These are phyloP conservation scores for Chaenocephalus aceratus DNA, from an alignment of 2,113 vertebrate species.

Conservation along the genomic window DNA sequence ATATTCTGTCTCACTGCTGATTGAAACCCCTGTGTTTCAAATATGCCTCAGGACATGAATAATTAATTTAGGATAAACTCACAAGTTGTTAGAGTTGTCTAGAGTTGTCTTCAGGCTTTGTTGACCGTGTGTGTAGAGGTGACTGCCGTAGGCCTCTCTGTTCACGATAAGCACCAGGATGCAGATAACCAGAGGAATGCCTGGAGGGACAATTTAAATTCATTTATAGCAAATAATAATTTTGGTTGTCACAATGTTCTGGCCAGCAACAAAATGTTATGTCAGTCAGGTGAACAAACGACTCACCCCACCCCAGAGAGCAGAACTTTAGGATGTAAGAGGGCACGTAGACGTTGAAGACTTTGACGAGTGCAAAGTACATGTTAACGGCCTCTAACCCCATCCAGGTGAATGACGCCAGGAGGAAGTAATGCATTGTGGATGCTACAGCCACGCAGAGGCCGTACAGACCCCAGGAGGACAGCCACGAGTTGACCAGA, in stretches of 20 bases:
- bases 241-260: background rate
- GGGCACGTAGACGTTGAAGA: slow-evolving; percentile 91
- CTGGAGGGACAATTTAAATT: slow-evolving; percentile 71
- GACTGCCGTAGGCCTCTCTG: slow-evolving; percentile 84
- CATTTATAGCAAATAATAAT: background rate
- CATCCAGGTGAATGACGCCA: slow-evolving; percentile 94
- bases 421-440: slow-evolving; percentile 90
- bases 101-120: slow-evolving; percentile 18
- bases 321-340: slow-evolving; percentile 93
- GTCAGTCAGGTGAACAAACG: background rate
- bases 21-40: background rate
- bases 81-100: slow-evolving; percentile 83
- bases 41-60: background rate
- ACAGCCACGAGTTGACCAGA: slow-evolving; percentile 89
- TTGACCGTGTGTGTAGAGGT: slow-evolving; percentile 25
- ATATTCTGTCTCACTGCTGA: background rate
- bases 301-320: slow-evolving; percentile 90
- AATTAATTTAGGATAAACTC: slow-evolving; percentile 65
- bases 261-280: too few relatives aligned
- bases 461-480: slow-evolving; percentile 77
- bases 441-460: slow-evolving; percentile 84
- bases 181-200: slow-evolving; percentile 88
- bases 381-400: slow-evolving; percentile 90
- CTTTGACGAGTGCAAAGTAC: slow-evolving; percentile 92
- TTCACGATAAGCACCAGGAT: slow-evolving; percentile 83